Percentiles rank a stretch among this genome's conserved stretches.
These are phyloP conservation scores for Lagopus muta DNA, from an alignment of 2,113 vertebrate species.

Conservation along the genomic window DNA sequence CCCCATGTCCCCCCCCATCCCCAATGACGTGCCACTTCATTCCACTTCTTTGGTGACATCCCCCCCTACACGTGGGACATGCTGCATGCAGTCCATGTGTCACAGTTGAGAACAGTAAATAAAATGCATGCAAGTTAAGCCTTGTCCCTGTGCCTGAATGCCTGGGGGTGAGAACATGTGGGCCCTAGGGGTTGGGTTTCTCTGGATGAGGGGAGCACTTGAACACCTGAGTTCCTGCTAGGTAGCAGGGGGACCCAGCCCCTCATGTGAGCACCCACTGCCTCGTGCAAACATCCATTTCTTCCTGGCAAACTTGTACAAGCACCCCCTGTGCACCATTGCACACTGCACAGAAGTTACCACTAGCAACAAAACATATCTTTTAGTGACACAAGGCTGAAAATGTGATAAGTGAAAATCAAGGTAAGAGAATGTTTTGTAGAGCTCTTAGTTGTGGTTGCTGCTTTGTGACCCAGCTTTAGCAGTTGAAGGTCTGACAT, in stretches of 20 bases:
- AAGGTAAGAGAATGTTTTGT: no score
- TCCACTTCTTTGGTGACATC: neutral
- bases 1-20: accelerated
- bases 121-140: neutral
- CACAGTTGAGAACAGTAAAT: neutral
- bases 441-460: no score
- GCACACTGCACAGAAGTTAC: neutral
- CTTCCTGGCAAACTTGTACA: no score
- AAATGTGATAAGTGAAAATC: no score
- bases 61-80: neutral
- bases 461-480: no score
- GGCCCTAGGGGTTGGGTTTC: neutral
- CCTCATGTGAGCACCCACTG: neutral
- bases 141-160: neutral
- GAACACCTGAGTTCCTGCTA: neutral
- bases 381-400: no score
- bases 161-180: neutral
- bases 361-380: no score
- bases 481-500: no score
- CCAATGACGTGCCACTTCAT: neutral
- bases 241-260: accelerated
- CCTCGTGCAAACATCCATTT: neutral
- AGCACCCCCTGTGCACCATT: neutral
- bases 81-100: neutral
- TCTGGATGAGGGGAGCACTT: neutral